Conservation (phyloP, 2,888 invertebrate genomes). For the Eristalis pertinax region DNA sequence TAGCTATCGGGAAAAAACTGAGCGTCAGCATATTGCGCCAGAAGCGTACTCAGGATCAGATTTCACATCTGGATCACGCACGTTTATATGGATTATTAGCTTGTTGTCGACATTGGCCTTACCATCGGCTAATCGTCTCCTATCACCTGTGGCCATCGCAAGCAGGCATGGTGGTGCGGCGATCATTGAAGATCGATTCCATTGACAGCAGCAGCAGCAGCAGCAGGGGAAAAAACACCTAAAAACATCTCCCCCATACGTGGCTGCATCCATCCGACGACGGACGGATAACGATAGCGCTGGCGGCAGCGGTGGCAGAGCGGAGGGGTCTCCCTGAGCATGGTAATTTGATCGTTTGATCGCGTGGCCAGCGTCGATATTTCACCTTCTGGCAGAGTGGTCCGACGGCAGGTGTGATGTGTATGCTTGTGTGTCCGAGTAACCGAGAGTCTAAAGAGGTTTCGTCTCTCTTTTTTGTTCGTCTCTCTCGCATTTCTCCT, state of each 20-base stretch:
- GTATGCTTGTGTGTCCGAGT: conserved; percentile 42
- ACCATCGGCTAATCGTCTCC: conserved; percentile 32
- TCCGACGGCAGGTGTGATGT: conserved; percentile 69
- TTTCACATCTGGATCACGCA: conserved; percentile 70
- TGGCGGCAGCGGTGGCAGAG: not conserved
- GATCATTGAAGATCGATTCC: conserved; percentile 40
- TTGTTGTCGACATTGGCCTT: conserved; percentile 51
- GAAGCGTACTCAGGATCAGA: conserved; percentile 47
- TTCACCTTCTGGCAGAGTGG: conserved; percentile 67
- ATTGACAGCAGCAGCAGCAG: not conserved
- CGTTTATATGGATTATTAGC: conserved; percentile 65
- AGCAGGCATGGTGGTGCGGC: conserved; percentile 25
- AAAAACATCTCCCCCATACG: conserved; percentile 9
- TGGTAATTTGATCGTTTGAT: conserved; percentile 66
- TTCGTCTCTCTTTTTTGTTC: not conserved
- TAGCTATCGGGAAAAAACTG: not conserved
- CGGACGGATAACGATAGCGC: conserved; percentile 23
- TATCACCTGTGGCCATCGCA: conserved; percentile 48
- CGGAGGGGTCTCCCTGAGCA: conserved; percentile 27
- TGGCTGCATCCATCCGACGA: not conserved
- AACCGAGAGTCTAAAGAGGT: not conserved
- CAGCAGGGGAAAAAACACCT: not conserved
- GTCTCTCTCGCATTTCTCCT: not conserved
- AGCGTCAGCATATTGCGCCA: conserved; percentile 57
- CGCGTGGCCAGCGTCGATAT: conserved; percentile 69